A percentile compares a stretch with the other conserved stretches of the same genome.
Conservation (phyloP, 2,113 vertebrate genomes). For the Corythornis vintsioides region DNA sequence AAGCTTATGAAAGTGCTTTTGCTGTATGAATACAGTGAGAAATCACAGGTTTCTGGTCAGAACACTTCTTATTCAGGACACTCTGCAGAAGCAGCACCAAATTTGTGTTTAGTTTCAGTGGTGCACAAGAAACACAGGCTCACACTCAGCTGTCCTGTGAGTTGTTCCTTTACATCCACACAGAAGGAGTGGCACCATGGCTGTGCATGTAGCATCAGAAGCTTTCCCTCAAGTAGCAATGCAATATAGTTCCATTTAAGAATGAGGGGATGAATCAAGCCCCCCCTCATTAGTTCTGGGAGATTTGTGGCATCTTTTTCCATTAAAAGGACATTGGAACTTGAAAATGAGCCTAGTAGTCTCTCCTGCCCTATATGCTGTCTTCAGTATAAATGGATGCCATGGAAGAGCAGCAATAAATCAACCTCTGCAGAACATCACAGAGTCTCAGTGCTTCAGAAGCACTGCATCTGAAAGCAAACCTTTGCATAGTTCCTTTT, state of each 20-base stretch:
- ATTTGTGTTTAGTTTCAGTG: not conserved
- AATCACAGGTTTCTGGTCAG: not conserved
- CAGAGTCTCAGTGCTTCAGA: not conserved
- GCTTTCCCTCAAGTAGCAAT: not conserved
- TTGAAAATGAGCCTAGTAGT: not conserved
- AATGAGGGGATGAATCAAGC: not conserved
- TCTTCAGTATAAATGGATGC: not conserved
- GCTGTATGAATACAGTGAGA: not conserved
- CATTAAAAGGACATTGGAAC: not conserved
- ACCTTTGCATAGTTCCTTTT: not conserved
- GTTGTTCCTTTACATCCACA: not conserved
- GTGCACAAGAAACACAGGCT: not conserved
- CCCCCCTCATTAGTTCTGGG: not conserved
- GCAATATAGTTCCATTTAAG: not conserved
- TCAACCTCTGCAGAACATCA: not conserved
- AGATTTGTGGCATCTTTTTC: not conserved
- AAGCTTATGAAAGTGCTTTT: not conserved
- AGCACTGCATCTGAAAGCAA: not conserved
- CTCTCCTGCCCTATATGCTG: not conserved
- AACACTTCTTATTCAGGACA: not conserved
- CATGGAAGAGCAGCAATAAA: not conserved
- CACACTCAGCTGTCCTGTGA: not conserved
- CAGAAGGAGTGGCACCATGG: not conserved
- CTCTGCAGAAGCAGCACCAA: not conserved
- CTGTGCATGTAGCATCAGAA: rapidly evolving